Evolutionary conservation across 2,797 vertebrate species (phyloP).

Genomic region (Takifugu ocellatus): DNA sequence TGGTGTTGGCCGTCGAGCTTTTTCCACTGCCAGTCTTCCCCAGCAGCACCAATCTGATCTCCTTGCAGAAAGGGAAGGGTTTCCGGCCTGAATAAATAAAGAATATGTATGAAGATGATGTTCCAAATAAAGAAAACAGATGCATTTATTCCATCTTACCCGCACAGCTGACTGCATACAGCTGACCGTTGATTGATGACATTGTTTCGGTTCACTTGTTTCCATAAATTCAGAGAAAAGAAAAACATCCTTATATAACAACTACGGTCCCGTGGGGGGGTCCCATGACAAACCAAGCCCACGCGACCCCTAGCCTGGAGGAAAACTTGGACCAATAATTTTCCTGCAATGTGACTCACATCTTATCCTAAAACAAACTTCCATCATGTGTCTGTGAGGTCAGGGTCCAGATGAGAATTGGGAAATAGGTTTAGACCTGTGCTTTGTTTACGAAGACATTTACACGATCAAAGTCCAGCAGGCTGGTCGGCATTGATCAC

Average conservation of each 20-base stretch:
- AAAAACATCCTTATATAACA: conserved; percentile 16
- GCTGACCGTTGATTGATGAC: conserved; percentile 46
- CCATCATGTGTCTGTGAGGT: conserved; percentile 4
- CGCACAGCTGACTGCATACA: conserved; percentile 22
- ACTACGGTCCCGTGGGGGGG: conserved; percentile 20
- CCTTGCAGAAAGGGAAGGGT: conserved; percentile 9
- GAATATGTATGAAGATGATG: not conserved
- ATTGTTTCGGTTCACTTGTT: conserved; percentile 33
- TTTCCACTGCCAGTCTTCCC: conserved; percentile 73
- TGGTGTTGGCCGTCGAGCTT: conserved; percentile 62
- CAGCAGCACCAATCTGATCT: conserved; percentile 63
- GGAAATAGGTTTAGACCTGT: not conserved
- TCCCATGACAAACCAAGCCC: conserved; percentile 13
- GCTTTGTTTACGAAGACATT: not conserved
- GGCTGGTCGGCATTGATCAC: not conserved
- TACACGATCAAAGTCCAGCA: not conserved
- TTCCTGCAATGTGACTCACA: conserved; percentile 34
- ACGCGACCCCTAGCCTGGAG: conserved; percentile 42
- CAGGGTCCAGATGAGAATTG: conserved; percentile 22
- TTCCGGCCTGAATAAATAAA: conserved; percentile 29
- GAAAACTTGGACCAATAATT: conserved; percentile 35
- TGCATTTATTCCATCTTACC: conserved; percentile 19
- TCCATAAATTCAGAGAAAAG: conserved; percentile 4
- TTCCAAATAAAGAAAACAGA: not conserved
- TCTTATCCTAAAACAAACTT: conserved; percentile 25